These are phyloP conservation scores for Chalcis sispes DNA, from an alignment of 2,888 invertebrate species.

Conservation along the genomic window DNA sequence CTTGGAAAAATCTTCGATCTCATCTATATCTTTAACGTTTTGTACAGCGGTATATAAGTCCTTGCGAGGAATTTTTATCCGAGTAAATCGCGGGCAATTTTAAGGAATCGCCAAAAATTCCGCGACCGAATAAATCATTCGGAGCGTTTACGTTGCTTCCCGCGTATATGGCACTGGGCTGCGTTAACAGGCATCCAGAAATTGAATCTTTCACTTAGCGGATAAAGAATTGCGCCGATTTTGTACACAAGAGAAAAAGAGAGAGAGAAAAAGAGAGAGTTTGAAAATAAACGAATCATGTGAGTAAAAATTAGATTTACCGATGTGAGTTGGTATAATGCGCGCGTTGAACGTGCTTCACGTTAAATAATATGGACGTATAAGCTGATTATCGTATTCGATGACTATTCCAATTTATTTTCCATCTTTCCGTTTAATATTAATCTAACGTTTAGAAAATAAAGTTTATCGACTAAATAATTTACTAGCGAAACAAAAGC, in stretches of 20 bases:
- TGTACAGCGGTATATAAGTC: slow-evolving; percentile 43
- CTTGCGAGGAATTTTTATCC: slow-evolving; percentile 14
- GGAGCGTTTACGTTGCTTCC: slow-evolving; percentile 42
- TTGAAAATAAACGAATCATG: too few relatives aligned
- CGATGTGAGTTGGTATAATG: too few relatives aligned
- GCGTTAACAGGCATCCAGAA: slow-evolving; percentile 16
- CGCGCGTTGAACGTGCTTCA: too few relatives aligned
- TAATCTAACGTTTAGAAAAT: too few relatives aligned
- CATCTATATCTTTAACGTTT: slow-evolving; percentile 60
- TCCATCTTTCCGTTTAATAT: too few relatives aligned
- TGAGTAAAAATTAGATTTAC: too few relatives aligned
- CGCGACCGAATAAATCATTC: slow-evolving; percentile 48
- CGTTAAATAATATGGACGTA: too few relatives aligned
- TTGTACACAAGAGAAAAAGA: background rate
- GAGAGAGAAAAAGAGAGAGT: slow-evolving; percentile 60
- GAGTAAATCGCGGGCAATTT: slow-evolving; percentile 53
- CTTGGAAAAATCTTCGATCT: slow-evolving; percentile 68
- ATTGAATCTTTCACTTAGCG: slow-evolving; percentile 56
- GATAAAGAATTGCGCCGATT: slow-evolving; percentile 37
- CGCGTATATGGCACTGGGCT: background rate
- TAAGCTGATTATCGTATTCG: too few relatives aligned
- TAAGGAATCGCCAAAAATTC: slow-evolving; percentile 47
- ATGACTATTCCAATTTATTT: too few relatives aligned
- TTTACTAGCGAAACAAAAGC: too few relatives aligned
- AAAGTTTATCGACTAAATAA: too few relatives aligned